These are phyloP conservation scores for Ichneumoninae sp. DNA, from an alignment of 2,888 invertebrate species.

Conservation along the genomic window DNA sequence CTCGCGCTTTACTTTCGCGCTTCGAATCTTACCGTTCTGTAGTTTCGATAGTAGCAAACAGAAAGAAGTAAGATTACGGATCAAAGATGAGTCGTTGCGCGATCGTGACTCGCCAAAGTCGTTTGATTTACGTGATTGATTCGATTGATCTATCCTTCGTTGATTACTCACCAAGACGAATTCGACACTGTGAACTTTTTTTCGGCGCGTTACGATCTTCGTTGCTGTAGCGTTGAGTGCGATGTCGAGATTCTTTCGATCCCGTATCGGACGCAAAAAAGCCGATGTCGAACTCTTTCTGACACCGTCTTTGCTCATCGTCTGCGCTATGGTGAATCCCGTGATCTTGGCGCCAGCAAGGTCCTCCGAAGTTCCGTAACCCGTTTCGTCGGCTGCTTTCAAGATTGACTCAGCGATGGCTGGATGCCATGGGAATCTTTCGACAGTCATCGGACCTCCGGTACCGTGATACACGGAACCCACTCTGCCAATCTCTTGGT, in stretches of 20 bases:
- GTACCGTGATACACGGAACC: conserved; percentile 87
- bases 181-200: conserved; percentile 87
- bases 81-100: neutral
- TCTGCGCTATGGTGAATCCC: conserved; percentile 89
- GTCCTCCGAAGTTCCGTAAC: conserved; percentile 87
- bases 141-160: conserved; percentile 72
- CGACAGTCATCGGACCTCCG: conserved; percentile 87
- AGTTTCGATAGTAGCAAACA: conserved; percentile 7
- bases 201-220: conserved; percentile 85
- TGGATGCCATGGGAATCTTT: conserved; percentile 88
- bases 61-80: conserved; percentile 11
- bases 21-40: conserved; percentile 68
- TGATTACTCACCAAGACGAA: conserved; percentile 82
- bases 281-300: conserved; percentile 87
- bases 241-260: conserved; percentile 87
- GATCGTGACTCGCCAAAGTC: neutral
- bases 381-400: conserved; percentile 87
- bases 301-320: conserved; percentile 87
- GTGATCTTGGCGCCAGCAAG: conserved; percentile 87
- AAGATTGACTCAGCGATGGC: conserved; percentile 87
- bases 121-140: neutral
- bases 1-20: conserved; percentile 79
- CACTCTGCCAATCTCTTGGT: conserved; percentile 87
- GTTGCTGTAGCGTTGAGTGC: conserved; percentile 87
- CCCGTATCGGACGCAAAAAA: conserved; percentile 86